phyloP scores from a whole-genome alignment of 1,140 invertebrate species.

The Drosophila oshimai region DNA sequence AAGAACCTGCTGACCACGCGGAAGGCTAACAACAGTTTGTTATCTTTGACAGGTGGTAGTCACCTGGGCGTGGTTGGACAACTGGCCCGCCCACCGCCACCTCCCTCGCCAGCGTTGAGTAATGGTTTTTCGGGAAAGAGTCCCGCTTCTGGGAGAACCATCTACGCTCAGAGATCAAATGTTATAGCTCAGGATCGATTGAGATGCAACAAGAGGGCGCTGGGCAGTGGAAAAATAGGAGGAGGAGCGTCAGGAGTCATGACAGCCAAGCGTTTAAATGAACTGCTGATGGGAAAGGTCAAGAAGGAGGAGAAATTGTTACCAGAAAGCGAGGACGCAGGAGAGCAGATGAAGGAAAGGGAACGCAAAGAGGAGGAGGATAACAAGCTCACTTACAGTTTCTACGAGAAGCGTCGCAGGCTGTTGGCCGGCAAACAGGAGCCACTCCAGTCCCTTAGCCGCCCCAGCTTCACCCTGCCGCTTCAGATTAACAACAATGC shows the following conservation, averaged over 20 bases:
- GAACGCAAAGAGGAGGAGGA: constrained; percentile 27
- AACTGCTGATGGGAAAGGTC: constrained; percentile 47
- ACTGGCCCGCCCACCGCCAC: constrained; percentile 48
- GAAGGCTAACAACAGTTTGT: constrained; percentile 67
- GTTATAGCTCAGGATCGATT: constrained; percentile 61
- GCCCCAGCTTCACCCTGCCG: constrained; percentile 3
- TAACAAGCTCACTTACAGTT: constrained; percentile 47
- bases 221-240: constrained; percentile 11
- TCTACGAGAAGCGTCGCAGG: constrained; percentile 71
- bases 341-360: constrained; percentile 30
- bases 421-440: constrained; percentile 26
- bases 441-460: constrained; percentile 4
- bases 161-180: constrained; percentile 60
- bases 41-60: constrained; percentile 53
- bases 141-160: constrained; percentile 40
- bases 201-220: constrained; percentile 59
- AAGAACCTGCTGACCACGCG: constrained; percentile 69
- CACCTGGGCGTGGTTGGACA: constrained; percentile 58
- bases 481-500: constrained; percentile 21
- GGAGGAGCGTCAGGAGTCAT: constrained; percentile 14
- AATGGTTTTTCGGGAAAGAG: constrained; percentile 45
- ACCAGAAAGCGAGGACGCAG: constrained; percentile 27
- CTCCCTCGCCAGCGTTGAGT: constrained; percentile 26
- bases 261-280: constrained; percentile 56
- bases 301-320: constrained; percentile 44